Conservation (phyloP, 2,888 invertebrate species). For the Tupiocoris notatus region DNA sequence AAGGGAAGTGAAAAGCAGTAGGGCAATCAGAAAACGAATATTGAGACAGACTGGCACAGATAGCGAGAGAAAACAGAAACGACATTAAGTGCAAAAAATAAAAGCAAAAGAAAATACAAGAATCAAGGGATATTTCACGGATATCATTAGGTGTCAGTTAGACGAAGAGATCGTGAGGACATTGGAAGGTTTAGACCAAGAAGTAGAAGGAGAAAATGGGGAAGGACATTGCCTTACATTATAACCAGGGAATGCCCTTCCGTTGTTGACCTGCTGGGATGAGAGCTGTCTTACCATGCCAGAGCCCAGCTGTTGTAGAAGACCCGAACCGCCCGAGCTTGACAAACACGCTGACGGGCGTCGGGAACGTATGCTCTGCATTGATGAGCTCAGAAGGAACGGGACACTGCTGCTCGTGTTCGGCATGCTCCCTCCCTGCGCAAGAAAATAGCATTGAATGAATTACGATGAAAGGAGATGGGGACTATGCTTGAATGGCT, state of each 20-base stretch:
- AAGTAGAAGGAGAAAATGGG: slow-evolving; percentile 45
- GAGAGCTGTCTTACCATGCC: slow-evolving; percentile 88
- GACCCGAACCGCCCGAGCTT: slow-evolving; percentile 66
- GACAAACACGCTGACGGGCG: slow-evolving; percentile 71
- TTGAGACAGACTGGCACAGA: background rate
- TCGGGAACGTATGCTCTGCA: slow-evolving; percentile 73
- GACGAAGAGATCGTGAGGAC: background rate
- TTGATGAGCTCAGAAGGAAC: slow-evolving; percentile 76
- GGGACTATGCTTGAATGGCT: too few relatives aligned
- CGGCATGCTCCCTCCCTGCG: slow-evolving; percentile 84
- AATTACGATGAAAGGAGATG: too few relatives aligned
- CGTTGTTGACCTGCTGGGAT: slow-evolving; percentile 58
- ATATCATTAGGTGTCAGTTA: background rate
- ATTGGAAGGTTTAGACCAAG: slow-evolving; percentile 1
- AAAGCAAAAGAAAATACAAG: background rate
- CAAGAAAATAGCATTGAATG: slow-evolving; percentile 6
- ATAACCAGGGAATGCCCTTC: slow-evolving; percentile 59
- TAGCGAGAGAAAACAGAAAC: background rate
- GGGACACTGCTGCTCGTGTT: slow-evolving; percentile 87
- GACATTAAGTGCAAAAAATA: background rate
- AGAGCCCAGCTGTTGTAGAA: slow-evolving; percentile 85
- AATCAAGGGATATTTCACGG: too few relatives aligned
- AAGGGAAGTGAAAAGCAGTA: background rate
- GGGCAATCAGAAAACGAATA: background rate
- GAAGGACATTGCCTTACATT: slow-evolving; percentile 56